Base-by-base conservation (phyloP, 2,113 vertebrate species). In the Ornithorhynchus anatinus region DNA sequence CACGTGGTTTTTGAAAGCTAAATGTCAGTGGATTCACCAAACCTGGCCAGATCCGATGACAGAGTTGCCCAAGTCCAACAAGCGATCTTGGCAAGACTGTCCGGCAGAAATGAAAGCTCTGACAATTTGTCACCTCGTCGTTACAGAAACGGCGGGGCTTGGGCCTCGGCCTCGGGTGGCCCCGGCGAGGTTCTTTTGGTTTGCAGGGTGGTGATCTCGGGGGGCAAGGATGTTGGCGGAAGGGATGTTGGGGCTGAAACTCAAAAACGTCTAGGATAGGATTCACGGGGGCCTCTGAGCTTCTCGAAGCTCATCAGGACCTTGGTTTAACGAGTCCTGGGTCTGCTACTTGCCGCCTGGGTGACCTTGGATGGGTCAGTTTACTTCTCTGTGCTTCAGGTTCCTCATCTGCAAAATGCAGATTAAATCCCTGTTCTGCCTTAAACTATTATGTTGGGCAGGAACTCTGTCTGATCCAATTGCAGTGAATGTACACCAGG, bases 31-130 rank as follows among this genome's bases (percentile, higher is more conserved):
- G 91, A 94, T 95, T 97, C 97, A 97, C 95, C 94, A 96, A 93
- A 94, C 96, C 96, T 96, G 96, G 95, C 95, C 95, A 90, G 93
- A 94, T 96, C 95, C 92, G 94, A 95, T 79, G 93, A 96, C 91
- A 93, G 92, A 94, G 93, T 89, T 92, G 90, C 91, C 94, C 81
- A 93, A 88, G 92, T 87, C 92, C 94, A 94, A 94, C 94, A 94
- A 94, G 93, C 89, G 85, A 89, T 85, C 72, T 88, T 92, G 92
- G 90, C 91, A 93, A 92, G 92, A 91, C 92, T 91, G 90, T 91
- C 88, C 73, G 20, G 82, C 8, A 52, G 14, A 84, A 88, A 91
- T 88, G 84, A 92, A 94, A 88, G 93, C 88, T 83, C 86, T n/a
- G 80, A 91, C 88, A 85, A 94, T 95, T 94, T 95, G 94, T 95